Percentiles rank a stretch among this genome's conserved stretches.
Conservation (phyloP, 2,113 vertebrate genomes). For the cattle (Bos taurus) region ARS-UCD2.0 NC_037332.1:94004501-94005000, state of each 20-base stretch:
- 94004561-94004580: background rate
- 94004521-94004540: background rate
- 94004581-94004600: background rate
- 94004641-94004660: constrained; percentile 5
- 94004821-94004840: background rate
- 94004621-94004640: background rate
- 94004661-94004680: constrained; percentile 7
- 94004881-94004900: background rate
- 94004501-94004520: background rate
- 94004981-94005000: background rate
- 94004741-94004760: background rate
- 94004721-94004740: background rate
- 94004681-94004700: background rate
- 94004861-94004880: background rate
- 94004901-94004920: background rate
- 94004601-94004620: background rate
- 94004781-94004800: background rate
- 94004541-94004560: background rate
- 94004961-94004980: background rate
- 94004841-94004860: background rate
- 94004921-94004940: background rate
- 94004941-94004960: background rate
- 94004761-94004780: background rate
- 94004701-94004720: background rate
- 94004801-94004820: background rate